A percentile compares a stretch with the other conserved stretches of the same genome.
These are phyloP conservation scores for Gryllus longicercus DNA, from an alignment of 2,888 invertebrate species.

Conservation along the genomic window DNA sequence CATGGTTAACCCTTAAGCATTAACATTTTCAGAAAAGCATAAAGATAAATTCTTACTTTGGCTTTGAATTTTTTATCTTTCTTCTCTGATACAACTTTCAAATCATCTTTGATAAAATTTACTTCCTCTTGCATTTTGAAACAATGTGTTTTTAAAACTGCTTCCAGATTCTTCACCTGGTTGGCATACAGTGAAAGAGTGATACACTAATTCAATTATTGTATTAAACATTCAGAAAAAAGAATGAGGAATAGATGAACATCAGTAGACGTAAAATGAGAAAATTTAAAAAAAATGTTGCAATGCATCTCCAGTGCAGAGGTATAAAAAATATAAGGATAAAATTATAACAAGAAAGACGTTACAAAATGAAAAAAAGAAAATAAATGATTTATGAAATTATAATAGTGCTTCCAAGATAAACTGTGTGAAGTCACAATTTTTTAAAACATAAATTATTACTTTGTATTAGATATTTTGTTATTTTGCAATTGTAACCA, in stretches of 20 bases:
- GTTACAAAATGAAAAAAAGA: no score
- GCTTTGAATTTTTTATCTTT: not conserved
- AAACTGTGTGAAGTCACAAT: no score
- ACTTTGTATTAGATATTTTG: no score
- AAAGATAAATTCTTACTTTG: not conserved
- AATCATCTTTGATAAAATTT: not conserved
- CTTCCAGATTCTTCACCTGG: not conserved
- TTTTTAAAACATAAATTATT: no score
- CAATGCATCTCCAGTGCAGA: not conserved
- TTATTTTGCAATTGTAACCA: no score
- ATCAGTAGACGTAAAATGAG: not conserved
- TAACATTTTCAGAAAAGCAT: not conserved
- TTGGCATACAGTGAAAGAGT: no score
- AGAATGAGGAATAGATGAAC: not conserved
- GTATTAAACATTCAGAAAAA: not conserved
- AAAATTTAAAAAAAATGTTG: not conserved
- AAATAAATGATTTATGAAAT: no score
- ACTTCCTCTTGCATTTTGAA: constrained; percentile 8
- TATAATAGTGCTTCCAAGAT: no score
- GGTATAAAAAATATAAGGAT: not conserved
- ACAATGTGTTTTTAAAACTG: not conserved
- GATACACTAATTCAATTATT: no score
- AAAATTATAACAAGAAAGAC: not conserved
- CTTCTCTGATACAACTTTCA: not conserved
- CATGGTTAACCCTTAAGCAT: no score